Evolutionary conservation across 2,113 vertebrate genomes (phyloP).

Genomic region (Propithecus coquereli): DNA sequence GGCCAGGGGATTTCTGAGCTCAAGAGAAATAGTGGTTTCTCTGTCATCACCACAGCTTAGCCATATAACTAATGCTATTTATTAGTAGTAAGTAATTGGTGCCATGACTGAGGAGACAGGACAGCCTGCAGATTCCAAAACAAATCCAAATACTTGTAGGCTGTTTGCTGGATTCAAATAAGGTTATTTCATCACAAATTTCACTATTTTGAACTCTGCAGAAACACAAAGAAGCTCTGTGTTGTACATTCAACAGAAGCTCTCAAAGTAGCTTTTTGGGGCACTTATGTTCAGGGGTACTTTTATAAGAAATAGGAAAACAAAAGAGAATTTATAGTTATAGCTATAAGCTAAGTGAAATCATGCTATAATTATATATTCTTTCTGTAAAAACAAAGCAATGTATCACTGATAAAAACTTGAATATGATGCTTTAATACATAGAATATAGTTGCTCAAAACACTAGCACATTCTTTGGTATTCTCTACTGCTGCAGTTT

Average conservation of each 20-base stretch:
- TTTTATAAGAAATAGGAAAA: neutral
- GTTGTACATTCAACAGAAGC: neutral
- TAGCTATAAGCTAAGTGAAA: neutral
- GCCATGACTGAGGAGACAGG: neutral
- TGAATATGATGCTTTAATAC: neutral
- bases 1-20: slow-evolving; percentile 1
- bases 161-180: neutral
- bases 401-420: neutral
- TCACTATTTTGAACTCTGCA: neutral
- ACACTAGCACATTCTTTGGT: neutral
- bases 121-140: neutral
- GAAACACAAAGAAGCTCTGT: neutral
- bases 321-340: neutral
- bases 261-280: neutral
- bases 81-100: neutral
- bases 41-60: neutral
- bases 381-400: slow-evolving; percentile 1
- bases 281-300: neutral
- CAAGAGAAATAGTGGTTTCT: neutral
- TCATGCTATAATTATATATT: neutral
- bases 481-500: neutral
- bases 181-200: neutral
- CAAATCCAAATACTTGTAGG: neutral
- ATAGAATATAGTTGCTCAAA: neutral
- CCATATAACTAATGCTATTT: neutral